Conservation (phyloP, 2,113 vertebrate species). For the Loxodonta africana region DNA sequence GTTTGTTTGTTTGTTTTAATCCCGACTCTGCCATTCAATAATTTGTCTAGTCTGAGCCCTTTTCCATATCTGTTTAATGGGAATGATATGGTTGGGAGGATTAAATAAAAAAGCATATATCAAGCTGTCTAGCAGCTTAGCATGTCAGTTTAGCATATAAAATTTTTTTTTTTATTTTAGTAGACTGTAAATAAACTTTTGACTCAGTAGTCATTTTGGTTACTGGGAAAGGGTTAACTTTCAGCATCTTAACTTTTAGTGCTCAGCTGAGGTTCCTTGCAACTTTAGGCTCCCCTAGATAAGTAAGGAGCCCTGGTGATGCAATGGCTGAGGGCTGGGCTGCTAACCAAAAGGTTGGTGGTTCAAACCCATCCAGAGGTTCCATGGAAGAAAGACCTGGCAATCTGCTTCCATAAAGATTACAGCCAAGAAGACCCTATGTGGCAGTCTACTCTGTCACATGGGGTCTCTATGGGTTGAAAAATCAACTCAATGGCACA, state of each 20-base stretch:
- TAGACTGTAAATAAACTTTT: conserved; percentile 9
- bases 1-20: background rate
- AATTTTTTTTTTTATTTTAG: background rate
- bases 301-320: background rate
- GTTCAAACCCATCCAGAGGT: background rate
- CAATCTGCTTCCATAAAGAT: background rate
- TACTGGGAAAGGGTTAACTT: background rate
- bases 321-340: no score
- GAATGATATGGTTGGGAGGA: background rate
- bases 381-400: background rate
- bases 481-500: background rate
- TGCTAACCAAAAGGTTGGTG: no score
- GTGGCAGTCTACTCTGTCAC: background rate
- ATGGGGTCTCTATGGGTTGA: background rate
- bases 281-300: background rate
- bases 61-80: conserved; percentile 50
- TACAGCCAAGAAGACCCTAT: background rate
- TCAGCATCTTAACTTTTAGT: conserved; percentile 46
- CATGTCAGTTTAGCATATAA: background rate
- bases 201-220: background rate
- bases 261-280: conserved; percentile 14
- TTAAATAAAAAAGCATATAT: background rate
- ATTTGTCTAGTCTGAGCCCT: background rate
- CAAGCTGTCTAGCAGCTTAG: background rate
- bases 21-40: conserved; percentile 24